Conservation (phyloP, 2,797 vertebrate species). For the Phalloptychus januarius region DNA sequence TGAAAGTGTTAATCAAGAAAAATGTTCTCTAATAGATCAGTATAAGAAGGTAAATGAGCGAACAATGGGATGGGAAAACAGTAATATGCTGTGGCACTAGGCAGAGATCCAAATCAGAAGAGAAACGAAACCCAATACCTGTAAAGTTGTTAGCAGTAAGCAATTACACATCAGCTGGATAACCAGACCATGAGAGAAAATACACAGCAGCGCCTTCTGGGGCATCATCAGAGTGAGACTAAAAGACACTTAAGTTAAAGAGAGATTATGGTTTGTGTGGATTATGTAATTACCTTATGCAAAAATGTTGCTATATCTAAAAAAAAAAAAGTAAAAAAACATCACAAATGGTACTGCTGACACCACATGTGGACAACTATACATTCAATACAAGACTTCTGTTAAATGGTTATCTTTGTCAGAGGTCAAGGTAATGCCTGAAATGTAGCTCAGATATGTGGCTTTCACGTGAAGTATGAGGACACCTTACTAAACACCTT, state of each 20-base stretch:
- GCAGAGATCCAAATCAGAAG: slow-evolving; percentile 34
- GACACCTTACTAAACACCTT: background rate
- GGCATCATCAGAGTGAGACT: background rate
- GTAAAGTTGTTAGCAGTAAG: slow-evolving; percentile 44
- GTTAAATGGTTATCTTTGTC: background rate
- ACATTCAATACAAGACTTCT: background rate
- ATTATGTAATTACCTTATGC: background rate
- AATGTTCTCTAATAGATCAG: slow-evolving; percentile 31
- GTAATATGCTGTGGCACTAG: slow-evolving; percentile 56
- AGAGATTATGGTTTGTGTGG: background rate
- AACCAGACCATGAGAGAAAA: slow-evolving; percentile 40
- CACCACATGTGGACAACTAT: background rate
- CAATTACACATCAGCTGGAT: slow-evolving; percentile 50
- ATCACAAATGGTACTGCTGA: background rate
- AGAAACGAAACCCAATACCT: slow-evolving; percentile 53
- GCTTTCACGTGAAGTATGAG: background rate
- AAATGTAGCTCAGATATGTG: slow-evolving; percentile 5
- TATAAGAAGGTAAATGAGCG: slow-evolving; percentile 30
- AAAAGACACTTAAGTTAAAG: slow-evolving; percentile 24
- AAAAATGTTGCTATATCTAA: background rate
- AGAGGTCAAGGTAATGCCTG: background rate
- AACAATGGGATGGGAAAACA: slow-evolving; percentile 38
- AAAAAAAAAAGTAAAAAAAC: background rate
- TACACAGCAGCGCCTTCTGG: slow-evolving; percentile 18
- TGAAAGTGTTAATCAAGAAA: slow-evolving; percentile 30